These are phyloP conservation scores for Tinea semifulvella DNA, from an alignment of 2,888 invertebrate genomes.

Conservation along the genomic window DNA sequence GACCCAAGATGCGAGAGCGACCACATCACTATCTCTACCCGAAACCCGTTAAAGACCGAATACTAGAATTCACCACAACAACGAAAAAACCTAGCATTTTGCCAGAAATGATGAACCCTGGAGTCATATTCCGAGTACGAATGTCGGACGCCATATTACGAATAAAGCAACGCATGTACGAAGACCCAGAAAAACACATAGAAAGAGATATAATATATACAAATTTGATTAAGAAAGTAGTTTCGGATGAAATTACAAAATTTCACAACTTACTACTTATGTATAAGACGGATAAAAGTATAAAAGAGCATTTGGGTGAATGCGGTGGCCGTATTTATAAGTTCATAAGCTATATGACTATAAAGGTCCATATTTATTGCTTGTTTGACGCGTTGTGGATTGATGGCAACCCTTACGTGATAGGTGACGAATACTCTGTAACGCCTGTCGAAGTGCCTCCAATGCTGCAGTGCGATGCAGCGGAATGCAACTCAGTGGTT, in stretches of 20 bases:
- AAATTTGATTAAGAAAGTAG: conserved; percentile 53
- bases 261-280: conserved; percentile 51
- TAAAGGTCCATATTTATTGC: conserved; percentile 57
- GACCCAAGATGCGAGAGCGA: conserved; percentile 47
- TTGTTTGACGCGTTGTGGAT: conserved; percentile 57
- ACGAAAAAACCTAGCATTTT: conserved; percentile 42
- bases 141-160: conserved; percentile 57
- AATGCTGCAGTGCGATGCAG: conserved; percentile 52
- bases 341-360: conserved; percentile 58
- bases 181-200: conserved; percentile 53
- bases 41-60: conserved; percentile 48
- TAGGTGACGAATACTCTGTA: conserved; percentile 56
- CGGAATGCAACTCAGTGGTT: conserved; percentile 53
- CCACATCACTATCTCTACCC: conserved; percentile 56
- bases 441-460: conserved; percentile 55
- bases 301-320: conserved; percentile 55
- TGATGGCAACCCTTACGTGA: conserved; percentile 56
- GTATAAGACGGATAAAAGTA: conserved; percentile 56
- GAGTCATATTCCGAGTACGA: conserved; percentile 51
- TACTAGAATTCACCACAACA: conserved; percentile 44
- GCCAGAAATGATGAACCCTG: conserved; percentile 57
- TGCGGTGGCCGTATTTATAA: conserved; percentile 57
- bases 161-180: conserved; percentile 58
- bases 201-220: conserved; percentile 59
- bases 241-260: conserved; percentile 56